Base-by-base conservation (phyloP, 2,888 invertebrate genomes). In the Octodonta nipae region DNA sequence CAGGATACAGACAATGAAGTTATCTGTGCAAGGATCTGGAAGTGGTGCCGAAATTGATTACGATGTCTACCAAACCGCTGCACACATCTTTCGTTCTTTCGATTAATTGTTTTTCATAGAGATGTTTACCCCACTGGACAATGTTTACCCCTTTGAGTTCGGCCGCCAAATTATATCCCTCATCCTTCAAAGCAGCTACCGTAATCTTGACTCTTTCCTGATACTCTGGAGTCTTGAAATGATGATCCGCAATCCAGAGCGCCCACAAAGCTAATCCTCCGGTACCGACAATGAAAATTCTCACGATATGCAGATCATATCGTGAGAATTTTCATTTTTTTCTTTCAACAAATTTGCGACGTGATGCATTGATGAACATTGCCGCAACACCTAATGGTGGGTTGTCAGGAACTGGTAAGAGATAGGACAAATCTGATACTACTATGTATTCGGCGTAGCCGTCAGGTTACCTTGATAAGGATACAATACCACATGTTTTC, bases 261-360 rank as follows among this genome's bases (percentile, higher is more conserved):
- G 89, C 86, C 92, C 93, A 93, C 17, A 93, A 67, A 1, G 92
- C 91, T 39, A 93, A 63, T 0, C 92, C 92, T 1, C 93, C 92
- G 1, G 92, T 92, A 7, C 93, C 93, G 12, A 93, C 91, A 36
- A 93, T 82, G 40, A 93, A 65, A 33, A 93, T 76, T 50, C 83
- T 87, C 43, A 85, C 85, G 39, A 73, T 71, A 16, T 63, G 57
- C 37, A 74, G 73, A 6, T 60, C 61, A n/a, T n/a, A n/a, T n/a
- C n/a, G n/a, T n/a, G n/a, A n/a, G n/a, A n/a, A n/a, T n/a, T n/a
- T n/a, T n/a, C n/a, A n/a, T n/a, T n/a, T n/a, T n/a, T n/a, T n/a
- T n/a, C n/a, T n/a, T n/a, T n/a, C n/a, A n/a, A n/a, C n/a, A n/a
- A n/a, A n/a, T n/a, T n/a, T n/a, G n/a, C n/a, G n/a, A n/a, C n/a